phyloP scores from a whole-genome alignment of 2,888 invertebrate genomes.

The Herminia tarsipennalis region DNA sequence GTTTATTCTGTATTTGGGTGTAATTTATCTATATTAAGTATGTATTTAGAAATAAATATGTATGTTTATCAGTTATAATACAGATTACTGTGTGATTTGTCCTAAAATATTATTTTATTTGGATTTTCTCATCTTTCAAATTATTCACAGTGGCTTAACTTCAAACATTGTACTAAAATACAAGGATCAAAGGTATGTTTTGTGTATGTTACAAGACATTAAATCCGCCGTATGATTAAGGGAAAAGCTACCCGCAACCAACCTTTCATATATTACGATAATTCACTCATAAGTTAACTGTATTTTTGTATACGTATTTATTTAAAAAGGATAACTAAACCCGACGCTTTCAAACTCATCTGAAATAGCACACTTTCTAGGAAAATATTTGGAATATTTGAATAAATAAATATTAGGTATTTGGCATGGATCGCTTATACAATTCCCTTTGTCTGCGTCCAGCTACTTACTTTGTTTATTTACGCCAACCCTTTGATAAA shows the following conservation, averaged over 20 bases:
- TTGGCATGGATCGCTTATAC: conserved; percentile 2
- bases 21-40: too few species aligned
- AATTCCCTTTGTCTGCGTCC: conserved; percentile 6
- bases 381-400: conserved; percentile 5
- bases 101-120: too few species aligned
- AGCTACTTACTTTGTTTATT: conserved; percentile 6
- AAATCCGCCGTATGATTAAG: too few species aligned
- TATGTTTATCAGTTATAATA: too few species aligned
- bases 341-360: background rate
- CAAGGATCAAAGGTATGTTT: too few species aligned
- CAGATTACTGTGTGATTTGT: too few species aligned
- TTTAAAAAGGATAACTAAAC: conserved; percentile 1
- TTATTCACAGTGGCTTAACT: too few species aligned
- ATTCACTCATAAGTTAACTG: conserved; percentile 16
- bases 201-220: too few species aligned
- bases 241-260: background rate
- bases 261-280: conserved; percentile 25
- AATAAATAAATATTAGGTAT: conserved; percentile 6
- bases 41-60: too few species aligned
- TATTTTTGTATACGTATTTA: background rate
- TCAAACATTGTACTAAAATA: too few species aligned
- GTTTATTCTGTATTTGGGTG: too few species aligned
- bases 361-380: background rate
- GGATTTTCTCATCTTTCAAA: too few species aligned
- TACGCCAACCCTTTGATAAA: conserved; percentile 12